Percentiles rank a stretch among this genome's conserved stretches.
Conservation (phyloP, 2,113 vertebrate species). For the Cynocephalus volans region DNA sequence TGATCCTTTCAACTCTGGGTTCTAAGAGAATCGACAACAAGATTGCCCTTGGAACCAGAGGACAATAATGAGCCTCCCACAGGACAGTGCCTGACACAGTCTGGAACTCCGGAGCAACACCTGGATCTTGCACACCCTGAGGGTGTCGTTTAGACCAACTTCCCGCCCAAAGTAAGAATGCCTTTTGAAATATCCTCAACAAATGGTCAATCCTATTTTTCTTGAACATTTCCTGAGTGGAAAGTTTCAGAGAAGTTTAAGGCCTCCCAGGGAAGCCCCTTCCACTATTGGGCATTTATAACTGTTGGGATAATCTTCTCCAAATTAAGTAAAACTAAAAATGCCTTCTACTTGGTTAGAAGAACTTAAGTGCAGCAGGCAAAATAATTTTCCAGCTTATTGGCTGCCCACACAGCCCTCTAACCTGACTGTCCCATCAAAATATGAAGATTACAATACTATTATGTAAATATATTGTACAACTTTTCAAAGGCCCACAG, state of each 20-base stretch:
- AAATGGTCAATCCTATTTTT: background rate
- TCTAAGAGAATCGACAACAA: background rate
- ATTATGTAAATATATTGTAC: background rate
- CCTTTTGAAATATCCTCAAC: background rate
- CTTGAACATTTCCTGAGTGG: background rate
- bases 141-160: background rate
- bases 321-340: slow-evolving; percentile 21
- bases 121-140: background rate
- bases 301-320: background rate
- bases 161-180: background rate
- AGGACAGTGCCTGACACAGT: background rate
- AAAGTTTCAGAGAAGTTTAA: background rate
- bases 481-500: background rate
- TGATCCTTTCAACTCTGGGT: background rate
- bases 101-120: too few relatives aligned
- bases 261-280: background rate
- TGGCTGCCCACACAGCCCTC: background rate
- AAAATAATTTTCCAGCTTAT: background rate
- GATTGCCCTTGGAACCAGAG: background rate
- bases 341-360: background rate
- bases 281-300: background rate
- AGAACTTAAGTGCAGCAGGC: background rate
- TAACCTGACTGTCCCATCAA: background rate
- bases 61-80: rapidly evolving
- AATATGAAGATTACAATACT: background rate